Evolutionary conservation across 2,888 invertebrate genomes (phyloP).

Genomic region (Erebia palarica): DNA sequence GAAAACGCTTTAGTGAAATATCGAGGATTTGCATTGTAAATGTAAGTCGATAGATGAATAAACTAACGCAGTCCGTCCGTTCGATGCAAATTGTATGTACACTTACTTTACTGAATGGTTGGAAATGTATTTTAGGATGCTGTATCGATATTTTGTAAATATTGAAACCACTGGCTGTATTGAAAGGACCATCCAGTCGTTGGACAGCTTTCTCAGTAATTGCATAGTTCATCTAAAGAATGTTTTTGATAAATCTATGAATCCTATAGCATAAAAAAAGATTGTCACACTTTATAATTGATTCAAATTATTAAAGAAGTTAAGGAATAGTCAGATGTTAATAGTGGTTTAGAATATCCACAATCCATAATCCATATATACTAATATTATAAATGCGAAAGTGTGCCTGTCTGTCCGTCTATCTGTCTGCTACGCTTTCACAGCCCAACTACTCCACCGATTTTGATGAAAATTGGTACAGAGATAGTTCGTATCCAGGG

Average conservation of each 20-base stretch:
- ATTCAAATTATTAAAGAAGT: not conserved
- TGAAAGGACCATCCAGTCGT: conserved; percentile 6
- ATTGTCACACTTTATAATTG: no score
- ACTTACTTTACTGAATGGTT: conserved; percentile 36
- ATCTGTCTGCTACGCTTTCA: no score
- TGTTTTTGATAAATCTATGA: not conserved
- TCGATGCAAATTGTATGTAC: conserved; percentile 41
- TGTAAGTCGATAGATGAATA: conserved; percentile 41
- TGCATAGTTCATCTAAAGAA: conserved; percentile 1
- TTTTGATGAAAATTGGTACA: no score
- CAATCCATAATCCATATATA: no score
- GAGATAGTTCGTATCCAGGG: no score
- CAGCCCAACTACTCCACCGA: no score
- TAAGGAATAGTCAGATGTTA: not conserved
- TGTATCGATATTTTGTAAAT: conserved; percentile 38
- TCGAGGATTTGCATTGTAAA: conserved; percentile 42
- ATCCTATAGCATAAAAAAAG: no score
- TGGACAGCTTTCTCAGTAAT: conserved; percentile 13
- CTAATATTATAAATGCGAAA: no score
- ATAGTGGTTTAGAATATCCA: not conserved
- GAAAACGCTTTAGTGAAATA: conserved; percentile 38
- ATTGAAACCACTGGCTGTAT: conserved; percentile 27
- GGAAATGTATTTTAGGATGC: conserved; percentile 36
- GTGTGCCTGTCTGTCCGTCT: no score
- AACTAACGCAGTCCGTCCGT: conserved; percentile 38